A percentile compares a stretch with the other conserved stretches of the same genome.
These are phyloP conservation scores for Gopherus evgoodei DNA, from an alignment of 2,113 vertebrate species.

Conservation along the genomic window DNA sequence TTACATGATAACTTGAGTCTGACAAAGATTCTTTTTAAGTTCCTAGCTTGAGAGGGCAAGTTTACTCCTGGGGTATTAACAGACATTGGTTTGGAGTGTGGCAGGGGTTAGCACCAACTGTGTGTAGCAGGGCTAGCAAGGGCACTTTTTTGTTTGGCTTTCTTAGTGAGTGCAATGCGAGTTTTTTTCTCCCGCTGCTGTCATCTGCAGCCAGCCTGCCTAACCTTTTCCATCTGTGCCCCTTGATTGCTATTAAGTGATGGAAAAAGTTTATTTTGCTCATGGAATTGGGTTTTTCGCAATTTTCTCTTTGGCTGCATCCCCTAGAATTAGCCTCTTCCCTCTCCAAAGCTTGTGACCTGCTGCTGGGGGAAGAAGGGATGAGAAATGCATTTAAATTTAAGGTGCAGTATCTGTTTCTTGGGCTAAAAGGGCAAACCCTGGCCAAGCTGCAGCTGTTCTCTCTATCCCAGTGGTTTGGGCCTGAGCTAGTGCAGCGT, in stretches of 20 bases:
- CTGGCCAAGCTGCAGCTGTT: background rate
- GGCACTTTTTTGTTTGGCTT: background rate
- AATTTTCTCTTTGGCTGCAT: background rate
- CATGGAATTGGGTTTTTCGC: background rate
- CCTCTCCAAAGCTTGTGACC: background rate
- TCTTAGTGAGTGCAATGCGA: background rate
- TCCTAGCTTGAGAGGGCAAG: background rate
- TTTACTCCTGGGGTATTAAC: background rate
- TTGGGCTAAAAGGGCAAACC: constrained; percentile 1
- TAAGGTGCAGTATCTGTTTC: background rate
- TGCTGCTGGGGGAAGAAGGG: background rate
- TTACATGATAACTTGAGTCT: background rate
- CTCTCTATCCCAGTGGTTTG: background rate
- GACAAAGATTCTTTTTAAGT: background rate
- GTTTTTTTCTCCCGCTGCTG: background rate
- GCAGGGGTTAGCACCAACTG: background rate
- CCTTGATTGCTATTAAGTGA: background rate
- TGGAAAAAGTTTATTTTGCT: background rate
- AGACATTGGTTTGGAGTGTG: background rate
- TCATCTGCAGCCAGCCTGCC: background rate
- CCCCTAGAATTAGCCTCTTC: background rate
- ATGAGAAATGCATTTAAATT: background rate
- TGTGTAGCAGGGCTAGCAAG: background rate
- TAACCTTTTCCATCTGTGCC: background rate
- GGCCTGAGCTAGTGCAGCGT: background rate